Evolutionary conservation across 2,113 vertebrate genomes (phyloP).

Genomic region (Lota lota): DNA sequence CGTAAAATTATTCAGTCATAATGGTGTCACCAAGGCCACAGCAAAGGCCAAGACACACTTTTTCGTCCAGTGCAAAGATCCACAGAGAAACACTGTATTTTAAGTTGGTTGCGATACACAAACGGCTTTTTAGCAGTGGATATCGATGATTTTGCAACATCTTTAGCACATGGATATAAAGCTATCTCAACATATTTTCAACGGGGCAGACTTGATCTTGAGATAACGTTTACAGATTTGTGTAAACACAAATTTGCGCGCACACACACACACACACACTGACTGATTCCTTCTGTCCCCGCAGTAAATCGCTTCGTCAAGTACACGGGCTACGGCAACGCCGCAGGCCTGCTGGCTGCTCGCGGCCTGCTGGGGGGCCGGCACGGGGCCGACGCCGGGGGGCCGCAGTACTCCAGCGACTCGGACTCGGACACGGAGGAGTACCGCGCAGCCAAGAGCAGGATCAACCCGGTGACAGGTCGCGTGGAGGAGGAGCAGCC

Average conservation of each 20-base stretch:
- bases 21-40: too few species aligned
- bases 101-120: too few species aligned
- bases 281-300: background rate
- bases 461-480: conserved; percentile 77
- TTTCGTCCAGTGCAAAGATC: too few species aligned
- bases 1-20: too few species aligned
- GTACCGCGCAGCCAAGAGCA: conserved; percentile 69
- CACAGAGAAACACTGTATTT: too few species aligned
- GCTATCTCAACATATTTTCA: too few species aligned
- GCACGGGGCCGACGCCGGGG: conserved; percentile 4
- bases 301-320: conserved; percentile 79
- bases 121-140: too few species aligned
- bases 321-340: conserved; percentile 81
- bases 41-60: too few species aligned
- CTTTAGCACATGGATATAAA: too few species aligned
- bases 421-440: conserved; percentile 81
- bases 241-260: background rate
- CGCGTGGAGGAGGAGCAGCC: conserved; percentile 74
- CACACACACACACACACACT: background rate
- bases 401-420: conserved; percentile 72
- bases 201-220: too few species aligned
- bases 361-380: conserved; percentile 69
- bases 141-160: too few species aligned
- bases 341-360: conserved; percentile 76
- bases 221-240: background rate